Conservation (phyloP, 2,888 invertebrate species). For the Pammene aurita region DNA sequence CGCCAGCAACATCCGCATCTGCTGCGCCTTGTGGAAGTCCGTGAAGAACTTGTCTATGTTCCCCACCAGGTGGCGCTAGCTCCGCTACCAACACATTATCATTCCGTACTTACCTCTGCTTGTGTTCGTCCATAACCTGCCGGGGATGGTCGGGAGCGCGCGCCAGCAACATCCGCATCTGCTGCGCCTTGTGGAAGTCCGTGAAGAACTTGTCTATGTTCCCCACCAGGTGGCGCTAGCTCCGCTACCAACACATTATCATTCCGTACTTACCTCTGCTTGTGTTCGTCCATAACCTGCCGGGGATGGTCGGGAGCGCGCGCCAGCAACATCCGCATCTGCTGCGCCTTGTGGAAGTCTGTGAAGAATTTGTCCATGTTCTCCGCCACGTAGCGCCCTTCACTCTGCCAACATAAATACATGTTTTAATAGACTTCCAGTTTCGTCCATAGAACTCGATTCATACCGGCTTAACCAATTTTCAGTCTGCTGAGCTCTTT, state of each 20-base stretch:
- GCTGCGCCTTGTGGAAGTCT: slow-evolving; percentile 87
- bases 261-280: slow-evolving; percentile 62
- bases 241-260: too few relatives aligned
- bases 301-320: slow-evolving; percentile 58
- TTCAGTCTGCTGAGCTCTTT: too few relatives aligned
- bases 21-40: slow-evolving; percentile 87
- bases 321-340: slow-evolving; percentile 68
- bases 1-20: slow-evolving; percentile 68
- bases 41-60: slow-evolving; percentile 88
- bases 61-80: slow-evolving; percentile 57
- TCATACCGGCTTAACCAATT: too few relatives aligned
- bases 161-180: slow-evolving; percentile 67
- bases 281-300: slow-evolving; percentile 69
- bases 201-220: slow-evolving; percentile 88
- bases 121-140: slow-evolving; percentile 69
- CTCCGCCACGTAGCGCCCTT: slow-evolving; percentile 77
- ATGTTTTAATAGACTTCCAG: neutral
- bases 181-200: slow-evolving; percentile 86
- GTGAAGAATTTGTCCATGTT: slow-evolving; percentile 88
- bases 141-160: slow-evolving; percentile 58
- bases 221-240: slow-evolving; percentile 57
- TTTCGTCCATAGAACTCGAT: too few relatives aligned
- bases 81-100: too few relatives aligned
- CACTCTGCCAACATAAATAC: slow-evolving; percentile 55
- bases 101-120: slow-evolving; percentile 62